phyloP scores from a whole-genome alignment of 2,113 vertebrate genomes.

The Mormyrus lacerda region DNA sequence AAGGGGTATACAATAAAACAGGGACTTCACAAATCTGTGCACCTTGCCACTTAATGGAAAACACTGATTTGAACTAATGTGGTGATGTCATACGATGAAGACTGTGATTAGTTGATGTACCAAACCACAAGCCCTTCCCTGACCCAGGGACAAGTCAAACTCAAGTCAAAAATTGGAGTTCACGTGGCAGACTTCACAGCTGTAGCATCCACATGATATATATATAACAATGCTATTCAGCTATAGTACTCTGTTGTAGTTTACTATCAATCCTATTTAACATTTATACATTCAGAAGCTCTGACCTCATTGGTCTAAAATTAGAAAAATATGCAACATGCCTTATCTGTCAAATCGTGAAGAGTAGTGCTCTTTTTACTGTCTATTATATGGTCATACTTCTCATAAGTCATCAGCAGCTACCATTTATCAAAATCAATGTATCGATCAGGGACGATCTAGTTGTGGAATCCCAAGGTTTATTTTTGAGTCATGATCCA shows the following conservation, averaged over 20 bases:
- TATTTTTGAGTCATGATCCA: neutral
- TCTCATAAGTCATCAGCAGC: neutral
- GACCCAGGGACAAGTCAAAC: neutral
- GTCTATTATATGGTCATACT: neutral
- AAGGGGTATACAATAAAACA: neutral
- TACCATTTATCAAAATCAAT: neutral
- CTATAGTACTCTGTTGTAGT: neutral
- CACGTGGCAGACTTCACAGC: neutral
- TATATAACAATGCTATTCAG: neutral
- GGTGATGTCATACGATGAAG: neutral
- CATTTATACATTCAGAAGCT: neutral
- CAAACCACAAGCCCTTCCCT: neutral
- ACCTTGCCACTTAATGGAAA: neutral
- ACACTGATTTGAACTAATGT: neutral
- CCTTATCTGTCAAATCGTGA: neutral
- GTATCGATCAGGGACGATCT: neutral
- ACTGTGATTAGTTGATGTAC: neutral
- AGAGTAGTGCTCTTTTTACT: neutral
- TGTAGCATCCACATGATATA: neutral
- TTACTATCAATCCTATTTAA: neutral
- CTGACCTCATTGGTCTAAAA: neutral
- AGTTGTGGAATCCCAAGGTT: neutral
- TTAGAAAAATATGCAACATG: neutral
- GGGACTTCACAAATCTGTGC: neutral
- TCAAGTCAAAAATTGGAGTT: neutral